Percentiles rank a stretch among this genome's conserved stretches.
phyloP scores from a whole-genome alignment of 2,888 invertebrate species.

The Plagiodera versicolora region DNA sequence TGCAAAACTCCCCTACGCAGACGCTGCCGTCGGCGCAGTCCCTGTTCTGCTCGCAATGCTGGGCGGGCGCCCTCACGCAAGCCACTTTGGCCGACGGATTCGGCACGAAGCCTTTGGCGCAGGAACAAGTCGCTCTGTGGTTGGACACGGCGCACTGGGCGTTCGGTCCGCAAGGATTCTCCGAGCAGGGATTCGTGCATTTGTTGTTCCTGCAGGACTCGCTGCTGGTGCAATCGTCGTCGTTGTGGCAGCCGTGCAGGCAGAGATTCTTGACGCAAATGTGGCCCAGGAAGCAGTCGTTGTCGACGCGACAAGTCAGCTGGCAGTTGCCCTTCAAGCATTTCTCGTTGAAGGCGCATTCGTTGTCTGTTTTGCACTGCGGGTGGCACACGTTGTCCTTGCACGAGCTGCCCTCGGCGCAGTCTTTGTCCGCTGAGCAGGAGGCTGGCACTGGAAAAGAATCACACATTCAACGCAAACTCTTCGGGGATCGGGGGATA shows the following conservation, averaged over 20 bases:
- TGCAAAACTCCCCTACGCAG: conserved; percentile 74
- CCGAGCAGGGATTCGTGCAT: conserved; percentile 76
- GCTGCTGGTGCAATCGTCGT: conserved; percentile 84
- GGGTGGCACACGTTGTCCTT: conserved; percentile 82
- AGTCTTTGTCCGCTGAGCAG: conserved; percentile 71
- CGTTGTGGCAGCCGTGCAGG: conserved; percentile 80
- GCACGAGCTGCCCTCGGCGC: conserved; percentile 72
- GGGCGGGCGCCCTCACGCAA: conserved; percentile 78
- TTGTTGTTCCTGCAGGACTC: conserved; percentile 81
- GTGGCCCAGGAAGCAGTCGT: conserved; percentile 90
- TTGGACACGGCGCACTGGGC: conserved; percentile 78
- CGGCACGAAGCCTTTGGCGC: conserved; percentile 76
- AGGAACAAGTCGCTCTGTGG: conserved; percentile 80
- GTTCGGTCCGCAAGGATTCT: conserved; percentile 83
- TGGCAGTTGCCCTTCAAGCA: conserved; percentile 81
- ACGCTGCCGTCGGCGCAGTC: conserved; percentile 68
- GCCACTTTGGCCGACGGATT: conserved; percentile 88
- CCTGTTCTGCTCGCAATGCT: conserved; percentile 74
- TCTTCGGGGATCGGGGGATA: too few relatives aligned
- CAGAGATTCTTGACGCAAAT: conserved; percentile 86
- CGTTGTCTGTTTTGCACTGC: conserved; percentile 72
- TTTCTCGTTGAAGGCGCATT: conserved; percentile 88
- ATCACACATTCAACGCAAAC: too few relatives aligned
- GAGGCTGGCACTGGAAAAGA: conserved; percentile 70
- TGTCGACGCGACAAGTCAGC: conserved; percentile 87